A percentile compares a stretch with the other conserved stretches of the same genome.
Conservation (phyloP, 92 coral and sea anemone species). For the Paramuricea clavata region DNA sequence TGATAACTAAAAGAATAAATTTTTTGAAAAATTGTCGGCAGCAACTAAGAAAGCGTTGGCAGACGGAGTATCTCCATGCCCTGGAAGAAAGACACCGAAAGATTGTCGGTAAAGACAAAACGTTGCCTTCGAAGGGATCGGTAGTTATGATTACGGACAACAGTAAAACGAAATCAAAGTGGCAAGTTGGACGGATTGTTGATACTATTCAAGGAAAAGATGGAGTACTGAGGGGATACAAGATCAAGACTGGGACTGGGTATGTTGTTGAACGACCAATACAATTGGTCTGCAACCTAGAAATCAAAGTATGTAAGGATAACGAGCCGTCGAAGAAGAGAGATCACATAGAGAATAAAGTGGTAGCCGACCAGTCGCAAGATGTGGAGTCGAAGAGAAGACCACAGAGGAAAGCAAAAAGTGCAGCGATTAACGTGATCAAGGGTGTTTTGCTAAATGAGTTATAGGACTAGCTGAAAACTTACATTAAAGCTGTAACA, state of each 20-base stretch:
- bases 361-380: neutral
- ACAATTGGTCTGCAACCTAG: no score
- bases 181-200: slow-evolving; percentile 11
- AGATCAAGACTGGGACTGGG: slow-evolving; percentile 3
- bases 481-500: neutral
- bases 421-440: neutral
- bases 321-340: neutral
- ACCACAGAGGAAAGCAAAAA: neutral
- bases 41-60: neutral
- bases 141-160: neutral
- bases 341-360: neutral
- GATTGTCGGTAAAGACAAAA: neutral
- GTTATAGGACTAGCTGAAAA: neutral
- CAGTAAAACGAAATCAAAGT: neutral
- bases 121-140: neutral
- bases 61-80: slow-evolving; percentile 7
- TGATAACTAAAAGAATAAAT: neutral
- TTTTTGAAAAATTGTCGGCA: neutral
- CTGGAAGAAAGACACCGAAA: slow-evolving; percentile 1
- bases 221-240: no score
- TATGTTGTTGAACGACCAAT: neutral
- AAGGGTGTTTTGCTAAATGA: neutral
- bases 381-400: neutral
- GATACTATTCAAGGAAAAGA: neutral
- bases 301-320: neutral